Percentiles rank a stretch among this genome's conserved stretches.
phyloP scores from a whole-genome alignment of 1,140 invertebrate species.

The Wiebesia pumilae region DNA sequence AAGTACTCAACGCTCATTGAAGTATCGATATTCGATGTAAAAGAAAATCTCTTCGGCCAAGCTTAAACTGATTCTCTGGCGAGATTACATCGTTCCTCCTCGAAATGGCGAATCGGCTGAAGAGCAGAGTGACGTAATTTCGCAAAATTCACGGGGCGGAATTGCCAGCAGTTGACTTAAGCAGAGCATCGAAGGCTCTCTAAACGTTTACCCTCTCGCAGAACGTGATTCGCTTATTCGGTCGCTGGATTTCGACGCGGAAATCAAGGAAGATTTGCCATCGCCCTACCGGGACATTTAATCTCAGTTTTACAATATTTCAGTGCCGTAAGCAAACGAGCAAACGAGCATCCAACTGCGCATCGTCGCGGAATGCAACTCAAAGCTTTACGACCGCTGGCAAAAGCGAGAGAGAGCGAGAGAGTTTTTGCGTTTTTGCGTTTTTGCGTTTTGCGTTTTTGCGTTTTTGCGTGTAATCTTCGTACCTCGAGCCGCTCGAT shows the following conservation, averaged over 20 bases:
- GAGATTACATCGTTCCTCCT: not conserved
- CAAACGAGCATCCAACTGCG: not conserved
- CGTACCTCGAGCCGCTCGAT: too few species aligned
- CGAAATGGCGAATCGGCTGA: not conserved
- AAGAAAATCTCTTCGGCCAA: not conserved
- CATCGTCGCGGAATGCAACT: conserved; percentile 31
- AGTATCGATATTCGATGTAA: not conserved
- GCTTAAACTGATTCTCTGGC: not conserved
- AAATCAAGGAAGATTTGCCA: not conserved
- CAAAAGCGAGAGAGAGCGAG: not conserved
- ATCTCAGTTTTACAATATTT: conserved; percentile 46
- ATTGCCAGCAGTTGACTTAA: not conserved
- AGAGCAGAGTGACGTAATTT: not conserved
- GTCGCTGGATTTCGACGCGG: not conserved
- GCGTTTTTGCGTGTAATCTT: too few species aligned
- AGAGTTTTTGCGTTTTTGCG: too few species aligned
- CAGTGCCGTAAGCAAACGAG: conserved; percentile 23
- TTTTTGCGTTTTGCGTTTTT: too few species aligned
- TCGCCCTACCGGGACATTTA: not conserved
- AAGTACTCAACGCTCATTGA: not conserved
- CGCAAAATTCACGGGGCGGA: not conserved
- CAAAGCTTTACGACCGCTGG: conserved; percentile 44
- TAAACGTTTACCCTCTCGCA: not conserved
- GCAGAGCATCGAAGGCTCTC: not conserved
- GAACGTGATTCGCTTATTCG: not conserved